A percentile compares a stretch with the other conserved stretches of the same genome.
phyloP scores from a whole-genome alignment of 2,888 invertebrate species.

The Lycocerus yunnanus region DNA sequence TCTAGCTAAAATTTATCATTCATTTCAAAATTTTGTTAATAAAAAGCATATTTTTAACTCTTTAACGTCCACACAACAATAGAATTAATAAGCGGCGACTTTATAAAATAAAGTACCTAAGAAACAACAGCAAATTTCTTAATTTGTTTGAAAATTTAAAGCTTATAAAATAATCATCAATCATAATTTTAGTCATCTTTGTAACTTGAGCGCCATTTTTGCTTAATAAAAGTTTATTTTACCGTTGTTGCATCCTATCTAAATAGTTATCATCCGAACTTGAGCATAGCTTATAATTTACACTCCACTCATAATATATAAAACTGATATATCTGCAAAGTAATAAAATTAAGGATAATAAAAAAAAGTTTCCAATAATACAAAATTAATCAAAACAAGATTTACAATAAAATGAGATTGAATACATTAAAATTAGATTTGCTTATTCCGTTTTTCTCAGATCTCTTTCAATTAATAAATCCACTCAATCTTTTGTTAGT shows the following conservation, averaged over 20 bases:
- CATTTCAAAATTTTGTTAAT: constrained; percentile 33
- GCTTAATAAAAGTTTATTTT: neutral
- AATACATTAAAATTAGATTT: constrained; percentile 11
- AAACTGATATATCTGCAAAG: neutral
- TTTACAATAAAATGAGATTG: constrained; percentile 14
- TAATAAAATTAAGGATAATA: constrained; percentile 3
- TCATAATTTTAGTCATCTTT: neutral
- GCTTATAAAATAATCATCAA: constrained; percentile 2
- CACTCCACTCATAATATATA: neutral
- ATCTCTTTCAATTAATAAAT: neutral
- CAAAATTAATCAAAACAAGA: constrained; percentile 7
- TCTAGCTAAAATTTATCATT: constrained; percentile 32
- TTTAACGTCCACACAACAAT: constrained; percentile 28
- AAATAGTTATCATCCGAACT: neutral
- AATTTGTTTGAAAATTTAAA: constrained; percentile 17
- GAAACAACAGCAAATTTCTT: constrained; percentile 28
- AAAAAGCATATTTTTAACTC: constrained; percentile 31
- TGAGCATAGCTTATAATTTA: neutral
- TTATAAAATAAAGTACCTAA: constrained; percentile 21
- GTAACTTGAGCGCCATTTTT: neutral
- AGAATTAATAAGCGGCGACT: constrained; percentile 27
- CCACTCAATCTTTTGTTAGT: neutral
- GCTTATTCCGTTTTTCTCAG: neutral
- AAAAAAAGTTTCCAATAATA: neutral
- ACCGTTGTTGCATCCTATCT: neutral